Base-by-base conservation (phyloP, 2,113 vertebrate genomes). In the Etheostoma spectabile region DNA sequence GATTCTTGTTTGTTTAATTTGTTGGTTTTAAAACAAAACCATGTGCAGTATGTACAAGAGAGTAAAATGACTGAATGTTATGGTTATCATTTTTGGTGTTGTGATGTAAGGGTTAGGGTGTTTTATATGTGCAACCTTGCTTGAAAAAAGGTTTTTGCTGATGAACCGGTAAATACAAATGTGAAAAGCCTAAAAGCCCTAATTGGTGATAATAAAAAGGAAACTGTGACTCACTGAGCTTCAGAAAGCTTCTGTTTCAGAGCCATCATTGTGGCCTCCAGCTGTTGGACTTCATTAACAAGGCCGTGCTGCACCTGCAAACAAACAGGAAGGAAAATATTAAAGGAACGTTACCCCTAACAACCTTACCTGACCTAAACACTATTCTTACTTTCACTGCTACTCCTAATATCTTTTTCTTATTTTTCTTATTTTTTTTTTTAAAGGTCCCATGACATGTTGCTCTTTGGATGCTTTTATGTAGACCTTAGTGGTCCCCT, bases 241-340 rank as follows among this genome's bases (percentile, higher is more conserved):
- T 99, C 94, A 0, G 92, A 92, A 19, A 97, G 88, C 85, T 99
- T 98, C 92, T 96, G 92, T 71, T 89, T 95, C 79, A 99, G 92
- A 0, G 86, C 88, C 3, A 73, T 24, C 45, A 97, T 96, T 0
- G 91, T 95, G 14, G 92, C 90, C 64, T 97, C 96, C 82, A 99
- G 91, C 91, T 97, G 96, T 46, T 95, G 95, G 22, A 96, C 95
- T 87, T 99, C 98, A 0, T 94, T 90, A 0, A 95, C 94, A 5
- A 99, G 95, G 46, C 97, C 95, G 0, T 89, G 93, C 90, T 98
- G 98, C 13, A 95, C 96, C 98, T 99, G 89, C 0, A 11, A 64
- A 78, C 30, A 70, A 56, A 51, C 21, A 56, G 16, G 2, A 72
- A 56, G 46, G 14, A 65, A 73, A 21, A 38, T 1, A 27, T 3